Percentiles rank a stretch among this genome's conserved stretches.
phyloP scores from a whole-genome alignment of 2,888 invertebrate species.

The Hyposoter didymator region DNA sequence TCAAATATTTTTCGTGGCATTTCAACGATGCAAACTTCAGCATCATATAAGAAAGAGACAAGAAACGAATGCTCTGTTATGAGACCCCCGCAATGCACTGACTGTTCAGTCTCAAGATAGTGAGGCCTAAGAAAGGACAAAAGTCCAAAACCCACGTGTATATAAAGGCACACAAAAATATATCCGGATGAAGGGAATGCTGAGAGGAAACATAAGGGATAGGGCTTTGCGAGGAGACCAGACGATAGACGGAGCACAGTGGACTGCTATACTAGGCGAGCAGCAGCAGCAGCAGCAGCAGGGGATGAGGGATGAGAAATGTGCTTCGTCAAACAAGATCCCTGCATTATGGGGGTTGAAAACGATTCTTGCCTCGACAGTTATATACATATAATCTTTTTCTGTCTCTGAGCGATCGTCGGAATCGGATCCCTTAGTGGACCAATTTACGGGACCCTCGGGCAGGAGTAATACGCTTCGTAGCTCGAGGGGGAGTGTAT shows the following conservation, averaged over 20 bases:
- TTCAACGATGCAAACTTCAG: too few relatives aligned
- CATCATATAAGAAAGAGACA: too few relatives aligned
- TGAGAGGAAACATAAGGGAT: conserved; percentile 71
- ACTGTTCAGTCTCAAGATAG: too few relatives aligned
- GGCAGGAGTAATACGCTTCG: conserved; percentile 72
- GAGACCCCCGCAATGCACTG: too few relatives aligned
- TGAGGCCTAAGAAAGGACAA: too few relatives aligned
- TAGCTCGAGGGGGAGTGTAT: conserved; percentile 74
- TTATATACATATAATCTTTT: conserved; percentile 4
- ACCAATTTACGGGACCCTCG: conserved; percentile 81
- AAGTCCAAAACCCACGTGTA: conserved; percentile 40
- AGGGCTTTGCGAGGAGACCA: conserved; percentile 41
- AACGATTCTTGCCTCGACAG: conserved; percentile 38
- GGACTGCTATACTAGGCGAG: not conserved
- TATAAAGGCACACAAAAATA: conserved; percentile 4
- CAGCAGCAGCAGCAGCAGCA: too few relatives aligned
- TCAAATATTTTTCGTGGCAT: too few relatives aligned
- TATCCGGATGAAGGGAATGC: conserved; percentile 61
- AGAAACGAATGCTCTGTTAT: too few relatives aligned
- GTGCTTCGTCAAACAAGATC: conserved; percentile 37
- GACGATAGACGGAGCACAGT: conserved; percentile 50
- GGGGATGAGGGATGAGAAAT: conserved; percentile 30
- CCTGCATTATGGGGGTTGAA: conserved; percentile 38
- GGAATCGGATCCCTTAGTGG: conserved; percentile 70
- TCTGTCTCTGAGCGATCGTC: conserved; percentile 1